phyloP scores from a whole-genome alignment of 1,140 invertebrate genomes.

The Chlorops oryzae region DNA sequence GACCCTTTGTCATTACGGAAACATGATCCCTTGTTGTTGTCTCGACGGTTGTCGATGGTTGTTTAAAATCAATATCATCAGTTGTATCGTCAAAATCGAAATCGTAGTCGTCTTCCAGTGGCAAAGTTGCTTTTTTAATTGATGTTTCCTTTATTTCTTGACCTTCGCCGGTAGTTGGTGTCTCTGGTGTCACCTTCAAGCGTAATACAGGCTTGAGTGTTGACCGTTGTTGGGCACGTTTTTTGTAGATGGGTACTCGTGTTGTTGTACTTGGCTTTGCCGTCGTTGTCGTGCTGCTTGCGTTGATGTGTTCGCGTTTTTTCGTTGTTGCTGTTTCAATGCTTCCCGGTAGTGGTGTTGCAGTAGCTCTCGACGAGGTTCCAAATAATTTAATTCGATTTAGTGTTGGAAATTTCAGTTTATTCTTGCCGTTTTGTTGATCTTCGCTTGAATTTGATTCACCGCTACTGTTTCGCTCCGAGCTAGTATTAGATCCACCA shows the following conservation, averaged over 20 bases:
- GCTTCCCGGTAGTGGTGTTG: constrained; percentile 14
- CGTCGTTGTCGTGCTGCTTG: constrained; percentile 8
- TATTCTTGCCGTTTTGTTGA: constrained; percentile 6
- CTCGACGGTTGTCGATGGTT: not conserved
- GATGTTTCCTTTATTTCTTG: constrained; percentile 3
- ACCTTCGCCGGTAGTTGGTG: constrained; percentile 10
- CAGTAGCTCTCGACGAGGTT: constrained; percentile 27
- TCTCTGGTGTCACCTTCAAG: constrained; percentile 17
- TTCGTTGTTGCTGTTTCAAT: constrained; percentile 10
- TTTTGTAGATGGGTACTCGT: constrained; percentile 41
- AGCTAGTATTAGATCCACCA: not conserved
- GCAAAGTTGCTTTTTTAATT: not conserved
- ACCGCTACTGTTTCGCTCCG: not conserved
- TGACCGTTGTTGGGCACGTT: constrained; percentile 31
- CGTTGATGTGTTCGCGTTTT: constrained; percentile 6
- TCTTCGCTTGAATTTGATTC: not conserved
- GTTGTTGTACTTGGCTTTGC: constrained; percentile 26
- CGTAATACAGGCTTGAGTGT: constrained; percentile 30
- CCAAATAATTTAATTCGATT: constrained; percentile 40
- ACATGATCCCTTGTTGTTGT: not conserved
- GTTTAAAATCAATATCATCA: too few species aligned
- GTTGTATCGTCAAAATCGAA: too few species aligned
- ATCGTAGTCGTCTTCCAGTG: too few species aligned
- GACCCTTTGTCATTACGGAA: not conserved
- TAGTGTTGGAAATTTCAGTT: constrained; percentile 21